These are phyloP conservation scores for Silurus lanzhouensis DNA, from an alignment of 2,797 vertebrate species.

Conservation along the genomic window DNA sequence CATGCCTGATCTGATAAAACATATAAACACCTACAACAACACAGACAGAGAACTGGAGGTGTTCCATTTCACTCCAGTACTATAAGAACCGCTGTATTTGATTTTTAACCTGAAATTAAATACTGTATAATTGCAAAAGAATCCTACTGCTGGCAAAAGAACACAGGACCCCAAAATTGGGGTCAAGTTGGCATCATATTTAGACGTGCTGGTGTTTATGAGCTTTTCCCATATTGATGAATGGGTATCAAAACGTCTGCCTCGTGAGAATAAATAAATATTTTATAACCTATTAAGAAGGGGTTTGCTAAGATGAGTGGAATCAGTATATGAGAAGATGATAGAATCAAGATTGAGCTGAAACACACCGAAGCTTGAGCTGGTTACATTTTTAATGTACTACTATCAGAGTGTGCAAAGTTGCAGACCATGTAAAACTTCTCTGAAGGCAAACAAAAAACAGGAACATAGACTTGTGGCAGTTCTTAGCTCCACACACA, in stretches of 20 bases:
- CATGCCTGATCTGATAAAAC: slow-evolving; percentile 61
- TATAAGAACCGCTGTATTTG: not conserved
- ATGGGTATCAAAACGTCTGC: not conserved
- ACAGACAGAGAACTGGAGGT: not conserved
- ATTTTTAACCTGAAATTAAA: not conserved
- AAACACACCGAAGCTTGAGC: no score
- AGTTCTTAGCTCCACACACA: slow-evolving; percentile 12
- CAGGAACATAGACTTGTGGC: slow-evolving; percentile 10
- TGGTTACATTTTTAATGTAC: not conserved
- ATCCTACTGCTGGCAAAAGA: not conserved
- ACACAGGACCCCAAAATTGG: not conserved
- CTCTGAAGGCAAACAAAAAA: slow-evolving; percentile 3
- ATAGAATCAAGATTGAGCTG: no score
- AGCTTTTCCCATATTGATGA: not conserved
- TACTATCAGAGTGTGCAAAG: not conserved
- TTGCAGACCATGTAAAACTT: not conserved
- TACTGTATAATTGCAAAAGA: not conserved
- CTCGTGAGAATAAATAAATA: not conserved
- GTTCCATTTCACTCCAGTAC: not conserved
- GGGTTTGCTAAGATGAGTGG: not conserved
- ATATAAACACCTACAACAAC: not conserved
- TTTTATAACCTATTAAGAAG: not conserved
- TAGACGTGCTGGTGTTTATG: not conserved
- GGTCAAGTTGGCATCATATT: not conserved
- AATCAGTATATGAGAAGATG: no score